A percentile compares a stretch with the other conserved stretches of the same genome.
phyloP scores from a whole-genome alignment of 1,140 invertebrate genomes.

The Luehdorfia chinensis region DNA sequence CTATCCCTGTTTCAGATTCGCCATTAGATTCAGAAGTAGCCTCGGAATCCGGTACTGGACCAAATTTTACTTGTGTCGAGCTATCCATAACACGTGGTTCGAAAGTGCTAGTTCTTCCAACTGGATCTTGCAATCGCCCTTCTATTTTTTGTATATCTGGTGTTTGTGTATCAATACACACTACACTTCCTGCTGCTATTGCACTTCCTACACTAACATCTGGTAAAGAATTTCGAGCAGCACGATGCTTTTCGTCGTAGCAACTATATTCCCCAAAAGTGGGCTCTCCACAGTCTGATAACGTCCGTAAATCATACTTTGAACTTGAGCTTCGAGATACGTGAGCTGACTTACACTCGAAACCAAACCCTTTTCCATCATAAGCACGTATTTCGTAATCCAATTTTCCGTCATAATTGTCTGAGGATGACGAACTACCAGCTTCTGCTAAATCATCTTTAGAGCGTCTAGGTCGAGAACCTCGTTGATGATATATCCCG shows the following conservation, averaged over 20 bases:
- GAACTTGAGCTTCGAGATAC: conserved; percentile 61
- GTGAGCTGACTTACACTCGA: conserved; percentile 75
- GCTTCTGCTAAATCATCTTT: conserved; percentile 85
- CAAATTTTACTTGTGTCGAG: conserved; percentile 75
- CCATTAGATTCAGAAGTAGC: conserved; percentile 64
- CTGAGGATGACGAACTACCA: conserved; percentile 81
- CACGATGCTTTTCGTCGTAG: conserved; percentile 79
- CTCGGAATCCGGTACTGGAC: conserved; percentile 52
- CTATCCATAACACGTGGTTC: conserved; percentile 68
- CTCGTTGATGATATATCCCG: conserved; percentile 94
- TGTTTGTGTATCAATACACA: conserved; percentile 75
- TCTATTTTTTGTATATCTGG: conserved; percentile 77
- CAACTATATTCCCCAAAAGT: conserved; percentile 81
- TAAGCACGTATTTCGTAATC: conserved; percentile 78
- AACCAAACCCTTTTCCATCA: conserved; percentile 79
- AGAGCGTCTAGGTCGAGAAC: conserved; percentile 81
- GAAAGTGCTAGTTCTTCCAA: conserved; percentile 69
- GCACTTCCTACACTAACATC: conserved; percentile 82
- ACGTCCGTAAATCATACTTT: conserved; percentile 75
- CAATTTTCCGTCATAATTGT: conserved; percentile 79
- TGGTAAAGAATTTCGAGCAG: conserved; percentile 76
- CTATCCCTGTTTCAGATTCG: conserved; percentile 64
- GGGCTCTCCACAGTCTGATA: conserved; percentile 73
- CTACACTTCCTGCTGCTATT: conserved; percentile 72
- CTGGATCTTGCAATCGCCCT: conserved; percentile 48